A percentile compares a stretch with the other conserved stretches of the same genome.
phyloP scores from a whole-genome alignment of 2,888 invertebrate species.

The Blera fallax region DNA sequence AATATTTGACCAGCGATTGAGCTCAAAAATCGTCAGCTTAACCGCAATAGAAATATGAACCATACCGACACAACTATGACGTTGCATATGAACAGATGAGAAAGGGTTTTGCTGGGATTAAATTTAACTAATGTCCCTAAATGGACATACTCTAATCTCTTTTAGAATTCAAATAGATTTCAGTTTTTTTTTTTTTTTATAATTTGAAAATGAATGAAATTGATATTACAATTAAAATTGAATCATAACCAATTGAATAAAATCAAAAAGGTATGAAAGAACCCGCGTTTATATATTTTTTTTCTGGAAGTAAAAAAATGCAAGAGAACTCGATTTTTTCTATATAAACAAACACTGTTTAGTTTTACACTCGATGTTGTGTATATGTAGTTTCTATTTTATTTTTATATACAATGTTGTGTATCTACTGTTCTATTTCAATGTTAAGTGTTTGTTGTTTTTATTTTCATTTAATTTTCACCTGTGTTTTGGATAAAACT shows the following conservation, averaged over 20 bases:
- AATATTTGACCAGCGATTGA: constrained; percentile 55
- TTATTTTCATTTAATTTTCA: constrained; percentile 21
- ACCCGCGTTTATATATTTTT: no score
- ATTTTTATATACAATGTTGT: constrained; percentile 19
- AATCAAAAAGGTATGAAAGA: no score
- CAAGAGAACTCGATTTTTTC: neutral
- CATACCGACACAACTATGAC: constrained; percentile 6
- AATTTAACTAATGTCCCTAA: neutral
- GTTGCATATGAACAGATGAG: constrained; percentile 3
- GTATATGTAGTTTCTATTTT: constrained; percentile 24
- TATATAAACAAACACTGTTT: constrained; percentile 16
- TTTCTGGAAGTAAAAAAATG: neutral
- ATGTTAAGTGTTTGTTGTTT: constrained; percentile 53
- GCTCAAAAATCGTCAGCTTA: constrained; percentile 62
- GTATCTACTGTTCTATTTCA: constrained; percentile 51
- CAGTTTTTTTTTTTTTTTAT: no score
- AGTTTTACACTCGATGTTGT: constrained; percentile 40
- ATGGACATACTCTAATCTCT: neutral
- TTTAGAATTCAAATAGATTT: neutral
- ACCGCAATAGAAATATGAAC: constrained; percentile 51
- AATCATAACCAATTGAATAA: no score
- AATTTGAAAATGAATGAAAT: no score
- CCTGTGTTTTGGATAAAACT: constrained; percentile 16
- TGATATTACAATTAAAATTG: no score
- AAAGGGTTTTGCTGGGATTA: constrained; percentile 28